Base-by-base conservation (phyloP, 2,797 vertebrate species). In the Pygocentrus nattereri region DNA sequence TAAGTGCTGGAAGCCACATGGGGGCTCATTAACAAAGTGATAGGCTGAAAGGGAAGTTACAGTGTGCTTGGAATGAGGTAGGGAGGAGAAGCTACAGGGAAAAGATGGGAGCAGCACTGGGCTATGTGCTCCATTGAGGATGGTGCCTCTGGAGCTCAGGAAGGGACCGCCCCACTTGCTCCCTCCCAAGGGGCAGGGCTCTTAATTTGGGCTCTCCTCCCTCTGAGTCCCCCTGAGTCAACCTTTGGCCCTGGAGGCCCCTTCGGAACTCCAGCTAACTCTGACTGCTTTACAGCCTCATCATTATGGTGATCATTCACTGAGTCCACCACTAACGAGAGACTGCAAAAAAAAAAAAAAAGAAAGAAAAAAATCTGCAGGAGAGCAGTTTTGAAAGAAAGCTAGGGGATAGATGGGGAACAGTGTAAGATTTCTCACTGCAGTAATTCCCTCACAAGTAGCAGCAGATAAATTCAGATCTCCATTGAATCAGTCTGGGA, bases 311-410 rank as follows among this genome's bases (percentile, higher is more conserved):
- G 89, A 92, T 96, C 93, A 93, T 93, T 90, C 91, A 90, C 92
- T 94, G 93, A 96, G 94, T 93, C 89, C 94, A 93, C 93, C 93
- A 87, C 92, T 95, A 96, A 96, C 95, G 94, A 96, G 91, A 89
- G 93, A 86, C 88, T 92, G 90, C 87, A 88, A 89, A 23, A 93
- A 31, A 93, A 87, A 44, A 44, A 44, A 44, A 44, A 88, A 89
- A 23, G 93, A 31, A 93, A 87, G 44, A 44, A 44, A 44, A 44
- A 44, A 44, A 44, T 44, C 85, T 92, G 86, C 84, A 89, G 85
- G 89, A 86, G 85, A 91, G 89, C 86, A 91, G 90, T 88, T 90
- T 77, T 82, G 50, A 73, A 41, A 80, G 49, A 27, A 50, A 59
- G 49, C 44, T 41, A 81, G 65, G 11, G 30, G 86, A 84, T 88